These are phyloP conservation scores for Atlantisia rogersi DNA, from an alignment of 2,113 vertebrate species.

Conservation along the genomic window DNA sequence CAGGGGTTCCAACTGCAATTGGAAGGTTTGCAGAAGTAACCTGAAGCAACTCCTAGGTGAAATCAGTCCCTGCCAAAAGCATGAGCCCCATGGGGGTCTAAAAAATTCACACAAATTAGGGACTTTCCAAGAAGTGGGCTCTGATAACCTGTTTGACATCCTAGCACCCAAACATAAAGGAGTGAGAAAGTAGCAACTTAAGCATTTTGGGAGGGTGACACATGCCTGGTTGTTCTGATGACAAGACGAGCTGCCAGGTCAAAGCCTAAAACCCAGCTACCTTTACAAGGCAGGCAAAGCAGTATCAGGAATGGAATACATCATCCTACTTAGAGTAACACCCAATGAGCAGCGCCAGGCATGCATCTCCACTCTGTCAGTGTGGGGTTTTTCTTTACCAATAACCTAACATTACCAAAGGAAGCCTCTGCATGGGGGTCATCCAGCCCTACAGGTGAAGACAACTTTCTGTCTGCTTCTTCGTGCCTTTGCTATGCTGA, in stretches of 20 bases:
- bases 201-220: not conserved
- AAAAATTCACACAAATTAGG: not conserved
- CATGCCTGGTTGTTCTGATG: rapidly evolving
- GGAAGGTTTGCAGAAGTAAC: not conserved
- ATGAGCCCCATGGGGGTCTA: not conserved
- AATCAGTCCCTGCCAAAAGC: not conserved
- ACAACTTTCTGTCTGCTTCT: not conserved
- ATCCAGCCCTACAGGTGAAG: not conserved
- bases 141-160: not conserved
- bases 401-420: not conserved
- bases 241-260: not conserved
- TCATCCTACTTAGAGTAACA: not conserved
- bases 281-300: not conserved
- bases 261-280: not conserved
- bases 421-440: not conserved
- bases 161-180: not conserved
- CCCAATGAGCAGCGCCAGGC: not conserved
- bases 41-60: not conserved
- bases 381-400: not conserved
- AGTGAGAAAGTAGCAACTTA: not conserved
- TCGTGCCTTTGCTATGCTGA: not conserved
- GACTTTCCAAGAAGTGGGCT: not conserved
- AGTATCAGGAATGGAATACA: not conserved
- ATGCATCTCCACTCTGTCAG: not conserved
- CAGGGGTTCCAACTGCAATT: not conserved